These are phyloP conservation scores for Bombycilla garrulus DNA, from an alignment of 2,113 vertebrate species.

Conservation along the genomic window DNA sequence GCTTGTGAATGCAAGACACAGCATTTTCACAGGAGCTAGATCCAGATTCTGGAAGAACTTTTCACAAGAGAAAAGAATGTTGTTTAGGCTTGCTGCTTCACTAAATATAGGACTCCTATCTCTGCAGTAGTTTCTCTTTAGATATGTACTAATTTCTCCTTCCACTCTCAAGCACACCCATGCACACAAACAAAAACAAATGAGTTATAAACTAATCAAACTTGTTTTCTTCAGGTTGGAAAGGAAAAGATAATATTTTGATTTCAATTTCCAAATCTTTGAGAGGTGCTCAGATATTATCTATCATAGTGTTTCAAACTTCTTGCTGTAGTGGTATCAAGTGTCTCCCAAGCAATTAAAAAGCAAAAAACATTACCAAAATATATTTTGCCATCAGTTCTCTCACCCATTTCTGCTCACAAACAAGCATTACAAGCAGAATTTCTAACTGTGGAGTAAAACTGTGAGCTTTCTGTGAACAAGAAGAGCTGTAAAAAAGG, in stretches of 20 bases:
- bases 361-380: neutral
- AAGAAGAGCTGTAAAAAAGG: neutral
- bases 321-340: neutral
- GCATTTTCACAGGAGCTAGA: neutral
- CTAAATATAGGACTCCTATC: constrained; percentile 36
- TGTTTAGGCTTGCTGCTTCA: constrained; percentile 5
- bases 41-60: neutral
- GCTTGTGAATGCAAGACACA: neutral
- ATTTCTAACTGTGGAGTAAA: neutral
- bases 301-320: neutral
- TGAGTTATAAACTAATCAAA: constrained; percentile 40
- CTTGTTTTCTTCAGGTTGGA: constrained; percentile 40
- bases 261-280: constrained; percentile 61
- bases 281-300: constrained; percentile 62
- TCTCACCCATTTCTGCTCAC: neutral
- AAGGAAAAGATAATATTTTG: constrained; percentile 49
- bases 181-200: constrained; percentile 47
- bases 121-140: neutral
- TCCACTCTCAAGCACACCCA: constrained; percentile 25
- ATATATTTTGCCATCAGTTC: neutral
- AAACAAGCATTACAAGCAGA: neutral
- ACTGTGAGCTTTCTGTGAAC: neutral
- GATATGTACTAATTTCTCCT: neutral
- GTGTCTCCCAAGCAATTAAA: constrained; percentile 10
- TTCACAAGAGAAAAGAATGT: constrained; percentile 40